Percentiles rank a stretch among this genome's conserved stretches.
Evolutionary conservation across 2,113 vertebrate species (phyloP).

Genomic region (Rafetus swinhoei): DNA sequence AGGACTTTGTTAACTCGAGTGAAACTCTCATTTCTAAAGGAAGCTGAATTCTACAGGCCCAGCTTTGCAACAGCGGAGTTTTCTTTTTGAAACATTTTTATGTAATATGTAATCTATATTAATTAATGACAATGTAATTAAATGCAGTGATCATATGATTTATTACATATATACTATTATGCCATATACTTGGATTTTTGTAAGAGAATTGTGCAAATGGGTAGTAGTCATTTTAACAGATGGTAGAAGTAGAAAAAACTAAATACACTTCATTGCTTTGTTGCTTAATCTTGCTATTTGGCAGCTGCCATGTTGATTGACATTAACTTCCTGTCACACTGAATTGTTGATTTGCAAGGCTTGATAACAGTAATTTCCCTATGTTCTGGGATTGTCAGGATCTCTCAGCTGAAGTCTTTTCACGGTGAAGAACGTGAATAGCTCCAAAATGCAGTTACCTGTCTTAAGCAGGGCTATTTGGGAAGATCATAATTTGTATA

Average conservation of each 20-base stretch:
- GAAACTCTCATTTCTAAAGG: neutral
- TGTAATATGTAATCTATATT: neutral
- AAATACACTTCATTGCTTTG: neutral
- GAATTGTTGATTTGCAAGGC: neutral
- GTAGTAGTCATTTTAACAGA: neutral
- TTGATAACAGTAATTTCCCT: neutral
- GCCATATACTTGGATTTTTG: neutral
- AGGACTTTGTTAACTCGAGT: neutral
- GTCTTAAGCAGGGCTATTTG: neutral
- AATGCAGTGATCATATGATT: neutral
- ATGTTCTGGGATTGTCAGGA: neutral
- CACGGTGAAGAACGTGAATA: neutral
- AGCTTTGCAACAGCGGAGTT: neutral
- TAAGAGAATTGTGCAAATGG: neutral
- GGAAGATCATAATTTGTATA: no score
- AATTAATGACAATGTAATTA: neutral
- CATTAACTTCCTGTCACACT: neutral
- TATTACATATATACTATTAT: neutral
- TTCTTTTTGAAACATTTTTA: neutral
- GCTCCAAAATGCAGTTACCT: neutral
- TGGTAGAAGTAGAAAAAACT: neutral
- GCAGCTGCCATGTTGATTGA: neutral
- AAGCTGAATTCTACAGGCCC: neutral
- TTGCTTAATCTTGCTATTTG: neutral
- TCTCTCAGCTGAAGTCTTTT: neutral